These are phyloP conservation scores for Sinella curviseta DNA, from an alignment of 1,140 invertebrate genomes.

Conservation along the genomic window DNA sequence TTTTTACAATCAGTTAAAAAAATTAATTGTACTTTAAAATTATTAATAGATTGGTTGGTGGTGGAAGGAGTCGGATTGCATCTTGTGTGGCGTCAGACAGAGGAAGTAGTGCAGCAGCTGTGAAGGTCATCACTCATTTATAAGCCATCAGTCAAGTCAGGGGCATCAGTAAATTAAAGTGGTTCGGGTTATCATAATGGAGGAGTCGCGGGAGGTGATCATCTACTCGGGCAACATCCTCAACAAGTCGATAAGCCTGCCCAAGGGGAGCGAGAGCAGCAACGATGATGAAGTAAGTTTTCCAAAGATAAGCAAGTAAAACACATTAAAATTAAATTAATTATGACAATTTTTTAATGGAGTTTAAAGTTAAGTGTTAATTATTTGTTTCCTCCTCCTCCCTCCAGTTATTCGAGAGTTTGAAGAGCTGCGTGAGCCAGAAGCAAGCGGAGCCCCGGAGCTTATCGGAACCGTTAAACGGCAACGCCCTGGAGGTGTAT, in stretches of 20 bases:
- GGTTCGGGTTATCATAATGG: no score
- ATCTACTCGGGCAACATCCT: slow-evolving; percentile 45
- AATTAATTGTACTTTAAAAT: no score
- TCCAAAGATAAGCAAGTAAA: slow-evolving; percentile 5
- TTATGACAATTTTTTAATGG: not conserved
- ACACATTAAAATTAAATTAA: not conserved
- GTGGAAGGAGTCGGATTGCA: no score
- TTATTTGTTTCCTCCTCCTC: not conserved
- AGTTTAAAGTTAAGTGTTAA: no score
- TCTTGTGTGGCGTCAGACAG: no score
- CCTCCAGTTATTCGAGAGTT: slow-evolving; percentile 69
- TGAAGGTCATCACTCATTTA: no score
- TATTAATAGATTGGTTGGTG: no score
- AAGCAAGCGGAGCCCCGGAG: slow-evolving; percentile 6
- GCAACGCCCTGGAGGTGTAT: slow-evolving; percentile 34
- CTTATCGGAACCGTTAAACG: slow-evolving; percentile 27
- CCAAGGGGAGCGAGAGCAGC: slow-evolving; percentile 39
- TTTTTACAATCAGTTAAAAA: no score
- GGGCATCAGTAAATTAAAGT: no score
- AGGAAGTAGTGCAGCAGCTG: no score
- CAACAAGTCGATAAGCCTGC: slow-evolving; percentile 35
- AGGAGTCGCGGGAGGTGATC: slow-evolving; percentile 29
- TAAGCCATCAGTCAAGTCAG: no score
- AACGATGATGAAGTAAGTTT: slow-evolving; percentile 40
- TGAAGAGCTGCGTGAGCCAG: slow-evolving; percentile 60